Percentiles rank a stretch among this genome's conserved stretches.
Evolutionary conservation across 1,140 invertebrate genomes (phyloP).

Genomic region (Aphis craccivora): DNA sequence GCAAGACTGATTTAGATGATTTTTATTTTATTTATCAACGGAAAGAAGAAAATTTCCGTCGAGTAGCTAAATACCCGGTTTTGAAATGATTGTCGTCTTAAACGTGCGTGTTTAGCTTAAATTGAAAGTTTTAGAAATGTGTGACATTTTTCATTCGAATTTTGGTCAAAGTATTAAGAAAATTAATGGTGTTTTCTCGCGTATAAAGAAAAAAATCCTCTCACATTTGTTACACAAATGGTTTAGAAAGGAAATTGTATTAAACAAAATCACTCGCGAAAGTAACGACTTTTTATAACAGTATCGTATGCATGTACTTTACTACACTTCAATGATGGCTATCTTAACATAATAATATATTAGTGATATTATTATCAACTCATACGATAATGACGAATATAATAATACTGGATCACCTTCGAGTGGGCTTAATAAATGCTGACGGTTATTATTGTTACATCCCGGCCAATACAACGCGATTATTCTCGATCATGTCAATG

Average conservation of each 20-base stretch:
- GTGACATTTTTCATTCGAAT: background rate
- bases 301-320: background rate
- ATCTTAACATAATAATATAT: background rate
- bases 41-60: background rate
- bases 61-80: background rate
- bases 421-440: background rate
- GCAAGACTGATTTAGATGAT: background rate
- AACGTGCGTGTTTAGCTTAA: background rate
- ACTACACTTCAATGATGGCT: background rate
- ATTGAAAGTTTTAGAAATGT: background rate
- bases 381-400: background rate
- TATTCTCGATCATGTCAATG: background rate
- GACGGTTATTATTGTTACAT: background rate
- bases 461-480: background rate
- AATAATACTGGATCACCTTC: background rate
- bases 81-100: background rate
- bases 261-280: background rate
- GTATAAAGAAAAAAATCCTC: background rate
- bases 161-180: background rate
- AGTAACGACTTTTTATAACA: background rate
- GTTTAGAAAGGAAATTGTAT: background rate
- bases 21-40: background rate
- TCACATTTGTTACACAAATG: background rate
- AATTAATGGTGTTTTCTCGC: background rate
- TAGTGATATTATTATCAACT: background rate